Base-by-base conservation (phyloP, 1,140 invertebrate species). In the Drosophila gunungcola region DNA sequence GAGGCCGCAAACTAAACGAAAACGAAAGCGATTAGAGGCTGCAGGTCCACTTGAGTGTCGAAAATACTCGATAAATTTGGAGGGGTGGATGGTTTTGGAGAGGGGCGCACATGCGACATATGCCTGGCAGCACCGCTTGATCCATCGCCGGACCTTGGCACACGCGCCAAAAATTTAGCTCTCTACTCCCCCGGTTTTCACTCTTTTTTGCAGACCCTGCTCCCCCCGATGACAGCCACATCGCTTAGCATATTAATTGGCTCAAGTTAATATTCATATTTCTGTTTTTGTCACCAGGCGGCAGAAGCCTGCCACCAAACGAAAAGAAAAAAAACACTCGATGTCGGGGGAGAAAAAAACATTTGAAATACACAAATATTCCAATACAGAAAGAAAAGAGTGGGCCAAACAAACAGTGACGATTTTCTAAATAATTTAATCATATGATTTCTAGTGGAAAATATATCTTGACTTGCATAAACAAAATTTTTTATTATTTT, bases 241-340 rank as follows among this genome's bases (percentile, higher is more conserved):
- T 70, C 85, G 75, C 78, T 85, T 84, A 89, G 88, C 84, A 89
- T 89, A 88, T 88, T 88, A 88, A 88, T 88, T 89, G 83, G 84
- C 84, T 89, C 67, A 77, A 77, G 63, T 64, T 79, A 88, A 88
- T 84, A 80, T 84, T 80, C 80, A 84, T 72, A 78, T 77, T 77
- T 67, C 57, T 46, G 74, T 69, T 76, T 76, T 77, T 77, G 74
- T 77, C 73, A 61, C 74, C 74, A 77, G 55, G 54, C 54, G 36
- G 52, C 61, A n/a, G 32, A 49, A 36, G 34, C 27, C 21, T 54
- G 52, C 52, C 27, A 65, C 7, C 36, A 38, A 63, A 21, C 3
- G 25, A 57, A 16, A 55, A n/a, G n/a, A 64, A 58, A 34, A 61
- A 69, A 10, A 54, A 46, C 49, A 25, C 42, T 49, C 32, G 67